These are phyloP conservation scores for Dermochelys coriacea DNA, from an alignment of 2,797 vertebrate genomes.

Conservation along the genomic window DNA sequence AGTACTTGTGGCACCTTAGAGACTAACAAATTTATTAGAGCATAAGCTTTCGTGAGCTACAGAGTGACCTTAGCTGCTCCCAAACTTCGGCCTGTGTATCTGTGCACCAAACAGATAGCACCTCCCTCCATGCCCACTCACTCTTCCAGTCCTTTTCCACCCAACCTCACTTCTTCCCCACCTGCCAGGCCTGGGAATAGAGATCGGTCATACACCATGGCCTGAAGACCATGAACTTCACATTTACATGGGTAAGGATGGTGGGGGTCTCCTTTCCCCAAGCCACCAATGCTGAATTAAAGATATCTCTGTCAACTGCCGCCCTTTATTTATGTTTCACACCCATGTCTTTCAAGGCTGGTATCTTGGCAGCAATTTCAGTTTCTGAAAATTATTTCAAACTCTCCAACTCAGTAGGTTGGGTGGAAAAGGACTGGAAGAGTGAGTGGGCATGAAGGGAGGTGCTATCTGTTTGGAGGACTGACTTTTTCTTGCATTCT, in stretches of 20 bases:
- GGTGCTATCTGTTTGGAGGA: neutral
- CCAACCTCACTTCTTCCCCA: neutral
- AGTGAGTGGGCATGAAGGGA: no score
- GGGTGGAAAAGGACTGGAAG: neutral
- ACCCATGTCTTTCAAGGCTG: slow-evolving; percentile 49
- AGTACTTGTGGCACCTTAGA: no score
- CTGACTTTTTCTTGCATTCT: neutral
- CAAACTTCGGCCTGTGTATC: slow-evolving; percentile 41
- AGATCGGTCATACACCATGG: neutral
- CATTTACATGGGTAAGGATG: accelerated
- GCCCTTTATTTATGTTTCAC: slow-evolving; percentile 53
- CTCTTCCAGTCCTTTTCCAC: no score
- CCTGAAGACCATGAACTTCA: neutral
- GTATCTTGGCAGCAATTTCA: slow-evolving; percentile 64
- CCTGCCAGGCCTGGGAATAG: neutral
- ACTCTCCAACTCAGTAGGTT: slow-evolving; percentile 47
- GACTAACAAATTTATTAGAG: no score
- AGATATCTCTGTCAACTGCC: slow-evolving; percentile 26
- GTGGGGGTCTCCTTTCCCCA: slow-evolving; percentile 10
- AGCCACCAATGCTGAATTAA: slow-evolving; percentile 23
- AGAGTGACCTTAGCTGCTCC: slow-evolving; percentile 23
- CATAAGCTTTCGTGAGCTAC: no score
- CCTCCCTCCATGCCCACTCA: no score
- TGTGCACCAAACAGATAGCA: no score
- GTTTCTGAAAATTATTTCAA: slow-evolving; percentile 70